Percentiles rank a stretch among this genome's conserved stretches.
These are phyloP conservation scores for Mythimna pallens DNA, from an alignment of 2,888 invertebrate genomes.

Conservation along the genomic window DNA sequence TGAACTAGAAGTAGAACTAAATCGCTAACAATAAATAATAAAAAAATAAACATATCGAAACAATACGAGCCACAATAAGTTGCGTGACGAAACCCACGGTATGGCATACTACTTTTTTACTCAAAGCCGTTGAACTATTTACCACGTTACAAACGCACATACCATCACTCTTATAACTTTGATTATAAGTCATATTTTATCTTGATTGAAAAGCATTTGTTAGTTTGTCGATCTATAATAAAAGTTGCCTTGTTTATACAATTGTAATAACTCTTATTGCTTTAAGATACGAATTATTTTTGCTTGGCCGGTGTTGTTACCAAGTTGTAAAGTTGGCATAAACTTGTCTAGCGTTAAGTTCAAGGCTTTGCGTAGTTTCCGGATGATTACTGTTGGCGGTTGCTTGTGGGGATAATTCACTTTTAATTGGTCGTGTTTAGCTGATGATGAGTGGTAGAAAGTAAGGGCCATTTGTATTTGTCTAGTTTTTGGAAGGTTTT, in stretches of 20 bases:
- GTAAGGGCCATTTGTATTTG: constrained; percentile 43
- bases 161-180: constrained; percentile 17
- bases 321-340: constrained; percentile 55
- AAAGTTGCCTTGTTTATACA: constrained; percentile 19
- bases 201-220: constrained; percentile 10
- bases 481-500: constrained; percentile 8
- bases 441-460: constrained; percentile 36
- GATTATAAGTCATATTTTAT: constrained; percentile 30
- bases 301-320: constrained; percentile 25
- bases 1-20: constrained; percentile 43
- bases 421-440: constrained; percentile 57
- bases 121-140: constrained; percentile 71
- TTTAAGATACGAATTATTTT: constrained; percentile 41
- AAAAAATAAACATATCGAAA: constrained; percentile 59
- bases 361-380: constrained; percentile 73
- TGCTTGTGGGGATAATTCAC: constrained; percentile 53
- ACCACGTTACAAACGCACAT: constrained; percentile 32
- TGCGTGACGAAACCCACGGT: constrained; percentile 70
- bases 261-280: constrained; percentile 10
- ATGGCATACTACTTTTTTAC: constrained; percentile 73
- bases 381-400: constrained; percentile 66
- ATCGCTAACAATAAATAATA: constrained; percentile 44
- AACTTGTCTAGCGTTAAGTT: constrained; percentile 72
- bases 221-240: constrained; percentile 19
- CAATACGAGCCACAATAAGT: constrained; percentile 63